Evolutionary conservation across 2,113 vertebrate species (phyloP).

Genomic region (Bubo blakistoni): DNA sequence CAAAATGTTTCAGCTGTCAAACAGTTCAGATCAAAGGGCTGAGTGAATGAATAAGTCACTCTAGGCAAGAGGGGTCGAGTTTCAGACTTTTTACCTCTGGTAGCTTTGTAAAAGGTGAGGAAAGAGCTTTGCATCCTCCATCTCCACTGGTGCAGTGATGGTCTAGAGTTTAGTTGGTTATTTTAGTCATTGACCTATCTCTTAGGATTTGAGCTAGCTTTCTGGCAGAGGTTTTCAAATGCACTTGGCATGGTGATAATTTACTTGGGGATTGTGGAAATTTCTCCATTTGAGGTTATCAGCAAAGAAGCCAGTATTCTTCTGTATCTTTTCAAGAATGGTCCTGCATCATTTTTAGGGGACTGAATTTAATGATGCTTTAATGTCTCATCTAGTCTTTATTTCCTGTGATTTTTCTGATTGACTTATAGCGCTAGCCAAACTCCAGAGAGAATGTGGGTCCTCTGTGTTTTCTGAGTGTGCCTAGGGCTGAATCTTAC

Average conservation of each 20-base stretch:
- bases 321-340: not conserved
- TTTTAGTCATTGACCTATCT: not conserved
- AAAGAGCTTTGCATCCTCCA: not conserved
- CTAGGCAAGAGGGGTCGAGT: not conserved
- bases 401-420: not conserved
- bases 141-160: not conserved
- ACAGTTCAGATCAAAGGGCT: not conserved
- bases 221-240: not conserved
- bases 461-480: not conserved
- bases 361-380: not conserved
- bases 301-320: not conserved
- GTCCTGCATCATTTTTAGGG: not conserved
- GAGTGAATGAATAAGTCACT: not conserved
- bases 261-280: not conserved
- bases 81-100: not conserved
- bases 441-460: not conserved
- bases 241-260: not conserved
- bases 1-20: not conserved
- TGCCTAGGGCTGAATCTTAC: not conserved
- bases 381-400: not conserved
- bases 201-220: not conserved
- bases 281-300: not conserved
- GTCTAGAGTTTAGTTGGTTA: not conserved
- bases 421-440: not conserved
- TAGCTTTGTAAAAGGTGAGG: not conserved